A percentile compares a stretch with the other conserved stretches of the same genome.
phyloP scores from a whole-genome alignment of 2,888 invertebrate species.

The Melikaiella ostensackeni region DNA sequence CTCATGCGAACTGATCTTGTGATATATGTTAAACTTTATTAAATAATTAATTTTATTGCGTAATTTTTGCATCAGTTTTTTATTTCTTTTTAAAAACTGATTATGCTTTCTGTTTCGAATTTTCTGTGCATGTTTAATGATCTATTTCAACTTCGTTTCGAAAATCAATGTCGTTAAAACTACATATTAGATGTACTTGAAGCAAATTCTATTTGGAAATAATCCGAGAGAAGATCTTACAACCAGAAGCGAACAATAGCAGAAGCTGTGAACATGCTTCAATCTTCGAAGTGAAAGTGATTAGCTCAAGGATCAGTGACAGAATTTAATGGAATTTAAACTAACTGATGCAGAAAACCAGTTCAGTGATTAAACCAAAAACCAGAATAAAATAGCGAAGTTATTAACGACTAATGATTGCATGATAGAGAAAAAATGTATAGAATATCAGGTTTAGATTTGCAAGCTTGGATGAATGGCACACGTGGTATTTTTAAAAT shows the following conservation, averaged over 20 bases:
- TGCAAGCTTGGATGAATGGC: too few species aligned
- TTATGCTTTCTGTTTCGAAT: neutral
- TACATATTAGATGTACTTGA: neutral
- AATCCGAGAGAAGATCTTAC: neutral
- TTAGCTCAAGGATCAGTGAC: conserved; percentile 13
- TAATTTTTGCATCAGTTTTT: neutral
- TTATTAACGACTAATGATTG: neutral
- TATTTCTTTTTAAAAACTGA: neutral
- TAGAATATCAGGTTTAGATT: too few species aligned
- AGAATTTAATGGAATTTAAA: neutral
- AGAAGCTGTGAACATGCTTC: neutral
- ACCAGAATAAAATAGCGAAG: neutral
- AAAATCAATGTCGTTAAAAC: neutral
- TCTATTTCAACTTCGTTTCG: neutral
- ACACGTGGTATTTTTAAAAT: too few species aligned
- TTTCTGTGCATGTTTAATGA: neutral
- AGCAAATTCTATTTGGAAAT: neutral
- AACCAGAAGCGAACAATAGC: neutral
- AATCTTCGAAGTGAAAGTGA: conserved; percentile 28
- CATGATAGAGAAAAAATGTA: too few species aligned
- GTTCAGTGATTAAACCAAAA: neutral
- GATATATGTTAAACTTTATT: neutral
- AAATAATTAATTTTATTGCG: neutral
- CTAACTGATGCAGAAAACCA: neutral
- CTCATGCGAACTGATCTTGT: neutral